phyloP scores from a whole-genome alignment of 2,888 invertebrate species.

The Cordylochernes scorpioides region DNA sequence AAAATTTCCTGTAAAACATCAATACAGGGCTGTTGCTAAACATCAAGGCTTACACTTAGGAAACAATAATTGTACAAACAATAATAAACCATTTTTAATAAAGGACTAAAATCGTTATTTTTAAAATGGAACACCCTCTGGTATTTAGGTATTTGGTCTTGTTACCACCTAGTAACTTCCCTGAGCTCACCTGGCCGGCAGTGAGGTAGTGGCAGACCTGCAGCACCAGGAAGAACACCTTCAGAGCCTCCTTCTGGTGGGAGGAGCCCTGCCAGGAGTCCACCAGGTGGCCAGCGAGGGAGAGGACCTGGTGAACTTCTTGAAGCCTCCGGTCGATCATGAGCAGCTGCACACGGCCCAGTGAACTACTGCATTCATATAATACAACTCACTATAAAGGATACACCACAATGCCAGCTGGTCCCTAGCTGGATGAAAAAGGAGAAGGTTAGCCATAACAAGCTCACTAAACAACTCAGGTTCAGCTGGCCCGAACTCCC shows the following conservation, averaged over 20 bases:
- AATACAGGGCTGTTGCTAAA: too few relatives aligned
- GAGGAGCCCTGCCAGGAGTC: slow-evolving; percentile 65
- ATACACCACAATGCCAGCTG: background rate
- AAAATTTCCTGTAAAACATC: too few relatives aligned
- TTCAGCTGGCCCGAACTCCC: too few relatives aligned
- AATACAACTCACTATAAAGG: background rate
- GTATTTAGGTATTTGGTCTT: too few relatives aligned
- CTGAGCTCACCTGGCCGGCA: slow-evolving; percentile 43
- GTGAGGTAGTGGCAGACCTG: slow-evolving; percentile 88
- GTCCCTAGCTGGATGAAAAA: background rate
- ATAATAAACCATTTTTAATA: too few relatives aligned
- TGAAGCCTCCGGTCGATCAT: slow-evolving; percentile 74
- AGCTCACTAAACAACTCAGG: too few relatives aligned
- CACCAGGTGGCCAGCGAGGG: slow-evolving; percentile 62
- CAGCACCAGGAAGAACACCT: slow-evolving; percentile 65
- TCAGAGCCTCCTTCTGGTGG: slow-evolving; percentile 68
- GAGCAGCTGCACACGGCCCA: slow-evolving; percentile 36
- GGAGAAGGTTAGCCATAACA: too few relatives aligned
- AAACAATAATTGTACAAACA: too few relatives aligned
- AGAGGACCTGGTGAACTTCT: slow-evolving; percentile 66
- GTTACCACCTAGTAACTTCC: too few relatives aligned
- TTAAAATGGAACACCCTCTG: too few relatives aligned
- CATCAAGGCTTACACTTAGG: too few relatives aligned
- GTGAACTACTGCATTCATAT: background rate
- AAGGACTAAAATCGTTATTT: too few relatives aligned